phyloP scores from a whole-genome alignment of 2,888 invertebrate species.

The Chrysotoxum bicinctum region DNA sequence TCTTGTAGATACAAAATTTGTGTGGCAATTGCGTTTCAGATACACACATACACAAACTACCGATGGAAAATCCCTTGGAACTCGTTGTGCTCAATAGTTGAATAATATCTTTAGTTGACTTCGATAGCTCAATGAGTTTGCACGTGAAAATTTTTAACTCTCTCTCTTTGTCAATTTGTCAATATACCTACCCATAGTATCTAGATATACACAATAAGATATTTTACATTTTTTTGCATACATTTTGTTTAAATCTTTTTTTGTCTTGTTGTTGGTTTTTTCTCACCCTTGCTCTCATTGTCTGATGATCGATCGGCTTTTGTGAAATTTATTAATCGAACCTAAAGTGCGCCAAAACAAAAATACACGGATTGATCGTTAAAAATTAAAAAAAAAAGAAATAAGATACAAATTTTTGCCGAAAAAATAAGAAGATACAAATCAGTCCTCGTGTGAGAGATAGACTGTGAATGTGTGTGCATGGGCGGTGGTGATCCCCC shows the following conservation, averaged over 20 bases:
- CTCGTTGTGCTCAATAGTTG: slow-evolving; percentile 76
- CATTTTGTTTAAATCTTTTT: slow-evolving; percentile 27
- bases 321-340: slow-evolving; percentile 32
- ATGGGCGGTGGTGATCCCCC: slow-evolving; percentile 60
- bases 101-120: slow-evolving; percentile 82
- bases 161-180: slow-evolving; percentile 74
- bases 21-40: slow-evolving; percentile 62
- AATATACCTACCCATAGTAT: slow-evolving; percentile 46
- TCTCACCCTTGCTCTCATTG: slow-evolving; percentile 38
- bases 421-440: slow-evolving; percentile 21
- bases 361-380: slow-evolving; percentile 21
- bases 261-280: slow-evolving; percentile 50
- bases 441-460: slow-evolving; percentile 73
- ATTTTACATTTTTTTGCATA: slow-evolving; percentile 67
- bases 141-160: slow-evolving; percentile 80
- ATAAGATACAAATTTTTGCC: slow-evolving; percentile 26
- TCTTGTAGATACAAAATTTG: slow-evolving; percentile 39
- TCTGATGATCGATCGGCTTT: slow-evolving; percentile 50
- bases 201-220: slow-evolving; percentile 71
- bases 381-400: neutral
- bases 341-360: slow-evolving; percentile 66
- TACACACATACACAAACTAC: slow-evolving; percentile 57
- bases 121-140: slow-evolving; percentile 82
- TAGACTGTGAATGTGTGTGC: slow-evolving; percentile 38
- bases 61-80: slow-evolving; percentile 73